A percentile compares a stretch with the other conserved stretches of the same genome.
These are phyloP conservation scores for Acanthisitta chloris DNA, from an alignment of 2,113 vertebrate genomes.

Conservation along the genomic window DNA sequence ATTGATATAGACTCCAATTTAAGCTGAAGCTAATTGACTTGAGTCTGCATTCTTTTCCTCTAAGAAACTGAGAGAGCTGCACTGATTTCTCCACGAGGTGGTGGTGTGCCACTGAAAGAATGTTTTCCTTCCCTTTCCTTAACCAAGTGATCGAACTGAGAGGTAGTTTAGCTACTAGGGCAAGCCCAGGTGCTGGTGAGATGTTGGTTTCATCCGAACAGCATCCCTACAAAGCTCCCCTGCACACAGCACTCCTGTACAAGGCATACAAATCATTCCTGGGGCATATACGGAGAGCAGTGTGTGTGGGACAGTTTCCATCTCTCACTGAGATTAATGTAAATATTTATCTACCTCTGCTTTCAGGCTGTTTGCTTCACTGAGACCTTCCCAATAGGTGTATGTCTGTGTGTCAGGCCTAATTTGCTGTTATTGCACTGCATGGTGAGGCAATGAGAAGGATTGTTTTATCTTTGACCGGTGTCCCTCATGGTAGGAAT, in stretches of 20 bases:
- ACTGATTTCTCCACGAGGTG: constrained; percentile 36
- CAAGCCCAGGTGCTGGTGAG: background rate
- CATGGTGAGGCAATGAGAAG: background rate
- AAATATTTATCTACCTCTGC: background rate
- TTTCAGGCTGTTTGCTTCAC: background rate
- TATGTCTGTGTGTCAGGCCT: background rate
- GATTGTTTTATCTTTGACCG: background rate
- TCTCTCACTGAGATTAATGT: background rate
- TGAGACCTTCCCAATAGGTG: background rate
- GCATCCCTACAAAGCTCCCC: background rate
- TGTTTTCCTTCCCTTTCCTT: background rate
- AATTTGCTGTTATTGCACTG: background rate
- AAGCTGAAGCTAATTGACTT: background rate
- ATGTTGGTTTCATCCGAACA: background rate
- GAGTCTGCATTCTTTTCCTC: accelerated
- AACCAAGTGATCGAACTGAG: accelerated
- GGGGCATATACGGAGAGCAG: background rate
- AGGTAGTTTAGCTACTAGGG: accelerated
- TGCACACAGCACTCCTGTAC: background rate
- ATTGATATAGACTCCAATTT: background rate
- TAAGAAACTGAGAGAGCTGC: background rate
- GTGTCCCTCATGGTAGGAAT: background rate
- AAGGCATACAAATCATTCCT: accelerated
- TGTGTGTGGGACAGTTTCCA: background rate
- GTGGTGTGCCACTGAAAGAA: background rate